A percentile compares a stretch with the other conserved stretches of the same genome.
Conservation (phyloP, 2,113 vertebrate species). For the Ameiurus melas region DNA sequence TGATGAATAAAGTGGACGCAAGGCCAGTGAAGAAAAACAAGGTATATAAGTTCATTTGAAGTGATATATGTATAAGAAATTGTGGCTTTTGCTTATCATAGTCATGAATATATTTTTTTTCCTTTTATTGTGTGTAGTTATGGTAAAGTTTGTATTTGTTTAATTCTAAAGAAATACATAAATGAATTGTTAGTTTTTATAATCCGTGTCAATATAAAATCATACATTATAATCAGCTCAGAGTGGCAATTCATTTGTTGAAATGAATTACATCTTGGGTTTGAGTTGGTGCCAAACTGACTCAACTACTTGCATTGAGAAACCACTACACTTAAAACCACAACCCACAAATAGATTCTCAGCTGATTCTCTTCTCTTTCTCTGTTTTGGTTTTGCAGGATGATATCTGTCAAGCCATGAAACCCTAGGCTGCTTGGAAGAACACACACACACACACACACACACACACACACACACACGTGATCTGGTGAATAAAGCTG, state of each 20-base stretch:
- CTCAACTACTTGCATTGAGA: neutral
- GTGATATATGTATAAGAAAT: neutral
- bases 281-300: neutral
- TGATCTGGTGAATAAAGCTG: neutral
- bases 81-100: neutral
- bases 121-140: neutral
- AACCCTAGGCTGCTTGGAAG: neutral
- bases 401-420: constrained; percentile 23
- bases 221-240: neutral
- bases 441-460: neutral
- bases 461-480: neutral
- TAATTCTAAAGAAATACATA: neutral
- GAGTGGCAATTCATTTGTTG: neutral
- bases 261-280: neutral
- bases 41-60: constrained; percentile 32
- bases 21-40: neutral
- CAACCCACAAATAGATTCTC: constrained; percentile 33
- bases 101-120: neutral
- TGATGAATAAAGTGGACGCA: constrained; percentile 9
- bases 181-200: neutral
- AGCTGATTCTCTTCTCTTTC: neutral
- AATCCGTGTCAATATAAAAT: neutral
- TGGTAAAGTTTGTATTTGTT: neutral
- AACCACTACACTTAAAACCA: constrained; percentile 31
- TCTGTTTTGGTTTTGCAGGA: constrained; percentile 27